Base-by-base conservation (phyloP, 2,113 vertebrate species). In the Salminus brasiliensis region DNA sequence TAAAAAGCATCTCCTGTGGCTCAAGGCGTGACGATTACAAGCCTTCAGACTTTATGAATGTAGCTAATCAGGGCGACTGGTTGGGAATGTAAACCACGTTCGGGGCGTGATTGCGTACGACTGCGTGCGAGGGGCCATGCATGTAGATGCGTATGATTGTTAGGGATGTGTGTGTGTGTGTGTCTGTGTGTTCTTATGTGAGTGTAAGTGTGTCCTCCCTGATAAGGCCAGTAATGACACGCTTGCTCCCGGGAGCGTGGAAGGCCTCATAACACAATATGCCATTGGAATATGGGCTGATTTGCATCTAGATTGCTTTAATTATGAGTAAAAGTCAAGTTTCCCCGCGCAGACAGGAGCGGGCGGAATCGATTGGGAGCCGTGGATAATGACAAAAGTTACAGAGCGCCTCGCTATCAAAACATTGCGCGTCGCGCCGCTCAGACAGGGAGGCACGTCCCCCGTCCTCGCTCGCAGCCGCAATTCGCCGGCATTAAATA, bases 281-380 rank as follows among this genome's bases (percentile, higher is more conserved):
- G 85, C 85, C 87, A 82, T 86, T 82, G 89, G 88, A 89, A 88
- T 88, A 85, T 83, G 81, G 74, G 81, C 86, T 90, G 87, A 93
- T 93, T 94, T 93, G 91, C 93, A 93, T 93, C 85, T 91, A 92
- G 90, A 93, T 93, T 90, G 89, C 90, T 93, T 92, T 94, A 94
- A 93, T 94, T 93, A 92, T 89, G 87, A 90, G 86, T 91, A 92
- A 92, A 92, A 91, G 90, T 91, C 93, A 92, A 91, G 88, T 89
- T 85, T 90, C 84, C 79, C 77, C 63, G 88, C 74, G 88, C 91
- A 89, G 87, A 90, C 87, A 84, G 84, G 80, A 90, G 87, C 77
- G 87, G 87, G 89, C 88, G 82, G 84, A 92, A 93, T 94, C 90
- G 88, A 92, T 92, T 92, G 89, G 88, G 82, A 87, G 83, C 88